These are phyloP conservation scores for Nanorana parkeri DNA, from an alignment of 2,113 vertebrate species.

Conservation along the genomic window DNA sequence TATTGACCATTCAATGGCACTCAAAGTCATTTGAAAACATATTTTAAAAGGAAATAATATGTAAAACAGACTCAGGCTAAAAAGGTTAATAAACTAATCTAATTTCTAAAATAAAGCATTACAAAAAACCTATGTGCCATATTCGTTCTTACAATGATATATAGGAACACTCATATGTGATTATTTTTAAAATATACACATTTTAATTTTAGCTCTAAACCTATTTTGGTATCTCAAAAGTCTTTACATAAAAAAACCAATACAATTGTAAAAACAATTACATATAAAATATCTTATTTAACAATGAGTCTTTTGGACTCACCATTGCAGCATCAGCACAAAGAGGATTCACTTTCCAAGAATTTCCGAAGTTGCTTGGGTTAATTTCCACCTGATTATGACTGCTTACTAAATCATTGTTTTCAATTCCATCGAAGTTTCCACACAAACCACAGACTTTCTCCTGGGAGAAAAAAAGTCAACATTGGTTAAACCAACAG, in stretches of 20 bases:
- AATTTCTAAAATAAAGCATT: too few relatives aligned
- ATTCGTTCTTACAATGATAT: too few relatives aligned
- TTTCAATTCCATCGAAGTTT: conserved; percentile 91
- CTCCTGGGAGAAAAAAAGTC: conserved; percentile 71
- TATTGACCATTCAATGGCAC: too few relatives aligned
- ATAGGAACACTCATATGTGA: background rate
- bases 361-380: conserved; percentile 89
- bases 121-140: too few relatives aligned
- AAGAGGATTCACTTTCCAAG: conserved; percentile 87
- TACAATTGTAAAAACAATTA: too few relatives aligned
- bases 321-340: conserved; percentile 91
- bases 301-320: background rate
- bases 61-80: too few relatives aligned
- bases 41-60: too few relatives aligned
- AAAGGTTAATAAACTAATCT: too few relatives aligned
- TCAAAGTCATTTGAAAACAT: too few relatives aligned
- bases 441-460: conserved; percentile 93
- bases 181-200: background rate
- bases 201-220: too few relatives aligned
- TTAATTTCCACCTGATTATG: conserved; percentile 90
- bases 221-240: too few relatives aligned
- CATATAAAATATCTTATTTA: background rate
- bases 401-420: conserved; percentile 93
- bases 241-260: too few relatives aligned
- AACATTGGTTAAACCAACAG: conserved; percentile 13